A percentile compares a stretch with the other conserved stretches of the same genome.
phyloP scores from a whole-genome alignment of 2,113 vertebrate species.

The Shinisaurus crocodilurus region DNA sequence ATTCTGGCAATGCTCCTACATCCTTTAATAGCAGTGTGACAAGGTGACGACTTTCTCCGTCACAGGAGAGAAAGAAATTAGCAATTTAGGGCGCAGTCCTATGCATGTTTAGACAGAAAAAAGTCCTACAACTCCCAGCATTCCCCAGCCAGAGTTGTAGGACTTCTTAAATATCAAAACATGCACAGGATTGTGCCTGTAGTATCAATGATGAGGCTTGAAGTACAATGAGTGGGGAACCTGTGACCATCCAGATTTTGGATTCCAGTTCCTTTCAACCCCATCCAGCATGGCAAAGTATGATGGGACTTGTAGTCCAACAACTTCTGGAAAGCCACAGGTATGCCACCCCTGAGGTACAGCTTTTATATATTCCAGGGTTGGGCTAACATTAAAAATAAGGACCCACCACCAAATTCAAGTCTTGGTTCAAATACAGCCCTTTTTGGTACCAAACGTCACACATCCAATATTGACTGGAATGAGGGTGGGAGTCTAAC shows the following conservation, averaged over 20 bases:
- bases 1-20: neutral
- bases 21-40: neutral
- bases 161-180: too few relatives aligned
- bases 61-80: neutral
- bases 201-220: too few relatives aligned
- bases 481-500: neutral
- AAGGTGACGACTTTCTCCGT: neutral
- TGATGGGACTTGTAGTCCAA: too few relatives aligned
- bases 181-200: too few relatives aligned
- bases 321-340: too few relatives aligned
- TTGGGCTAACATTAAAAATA: neutral
- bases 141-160: too few relatives aligned
- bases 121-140: neutral
- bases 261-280: too few relatives aligned
- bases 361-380: neutral
- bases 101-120: too few relatives aligned
- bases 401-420: neutral
- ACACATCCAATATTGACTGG: neutral
- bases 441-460: neutral
- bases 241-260: too few relatives aligned
- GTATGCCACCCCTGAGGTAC: neutral
- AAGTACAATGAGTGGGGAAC: too few relatives aligned
- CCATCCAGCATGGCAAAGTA: too few relatives aligned
- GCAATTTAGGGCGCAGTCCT: neutral
- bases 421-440: neutral